Percentiles rank a stretch among this genome's conserved stretches.
phyloP scores from a whole-genome alignment of 2,113 vertebrate genomes.

The Tragelaphus scriptus region DNA sequence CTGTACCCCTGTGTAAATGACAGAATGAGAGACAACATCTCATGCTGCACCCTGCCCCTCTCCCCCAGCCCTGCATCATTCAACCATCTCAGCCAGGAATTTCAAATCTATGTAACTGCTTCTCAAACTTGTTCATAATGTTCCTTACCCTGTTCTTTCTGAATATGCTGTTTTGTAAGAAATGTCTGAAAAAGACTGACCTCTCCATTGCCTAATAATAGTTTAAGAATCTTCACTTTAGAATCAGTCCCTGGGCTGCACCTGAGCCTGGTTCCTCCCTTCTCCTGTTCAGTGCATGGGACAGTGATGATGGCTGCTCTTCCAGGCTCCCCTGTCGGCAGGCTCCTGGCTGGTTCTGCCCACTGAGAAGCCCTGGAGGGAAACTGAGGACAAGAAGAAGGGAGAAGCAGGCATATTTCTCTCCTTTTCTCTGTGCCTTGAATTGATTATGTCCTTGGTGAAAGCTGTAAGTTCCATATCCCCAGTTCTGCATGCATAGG shows the following conservation, averaged over 20 bases:
- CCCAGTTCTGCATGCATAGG: neutral
- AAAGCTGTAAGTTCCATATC: neutral
- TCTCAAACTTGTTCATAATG: neutral
- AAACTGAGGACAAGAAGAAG: neutral
- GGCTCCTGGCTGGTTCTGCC: neutral
- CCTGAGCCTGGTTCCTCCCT: neutral
- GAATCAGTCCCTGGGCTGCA: neutral
- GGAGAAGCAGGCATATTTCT: neutral
- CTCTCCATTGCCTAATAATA: neutral
- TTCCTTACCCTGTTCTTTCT: neutral
- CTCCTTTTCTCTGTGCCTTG: neutral
- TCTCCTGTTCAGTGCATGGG: neutral
- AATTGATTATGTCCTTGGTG: neutral
- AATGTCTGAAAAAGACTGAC: neutral
- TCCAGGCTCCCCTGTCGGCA: neutral
- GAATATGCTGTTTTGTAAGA: neutral
- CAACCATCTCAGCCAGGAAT: neutral
- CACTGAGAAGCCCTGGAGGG: neutral
- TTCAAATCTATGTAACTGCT: neutral
- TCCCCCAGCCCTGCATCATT: neutral
- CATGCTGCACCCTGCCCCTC: rapidly evolving
- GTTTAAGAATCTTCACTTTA: neutral
- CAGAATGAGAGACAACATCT: neutral
- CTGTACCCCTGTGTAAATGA: neutral
- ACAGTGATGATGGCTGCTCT: neutral